phyloP scores from a whole-genome alignment of 2,113 vertebrate species.

The Myotis yumanensis region DNA sequence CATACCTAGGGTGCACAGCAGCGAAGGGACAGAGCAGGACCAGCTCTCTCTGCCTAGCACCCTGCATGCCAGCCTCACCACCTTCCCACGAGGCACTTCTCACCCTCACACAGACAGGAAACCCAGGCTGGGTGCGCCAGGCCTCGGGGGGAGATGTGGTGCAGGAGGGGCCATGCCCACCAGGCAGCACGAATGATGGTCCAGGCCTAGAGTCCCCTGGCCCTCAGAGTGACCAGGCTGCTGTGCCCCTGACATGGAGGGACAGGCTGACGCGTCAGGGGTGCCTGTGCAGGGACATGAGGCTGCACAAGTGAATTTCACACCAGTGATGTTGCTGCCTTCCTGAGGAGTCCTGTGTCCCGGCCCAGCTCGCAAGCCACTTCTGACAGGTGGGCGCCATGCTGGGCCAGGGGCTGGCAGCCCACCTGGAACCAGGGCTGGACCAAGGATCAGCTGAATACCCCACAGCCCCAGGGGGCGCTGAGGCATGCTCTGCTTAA shows the following conservation, averaged over 20 bases:
- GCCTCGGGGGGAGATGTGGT: rapidly evolving
- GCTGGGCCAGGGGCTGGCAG: background rate
- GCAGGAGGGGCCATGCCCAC: background rate
- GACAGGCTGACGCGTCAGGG: too few relatives aligned
- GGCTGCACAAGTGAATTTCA: background rate
- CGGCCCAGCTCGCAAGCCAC: background rate
- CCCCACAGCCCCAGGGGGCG: background rate
- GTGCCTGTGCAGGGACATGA: background rate
- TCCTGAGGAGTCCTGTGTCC: background rate
- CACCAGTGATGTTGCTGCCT: background rate
- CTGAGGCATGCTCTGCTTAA: background rate
- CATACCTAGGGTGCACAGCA: background rate
- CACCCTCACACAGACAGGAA: background rate
- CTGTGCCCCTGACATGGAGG: background rate
- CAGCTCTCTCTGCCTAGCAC: background rate
- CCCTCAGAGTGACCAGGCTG: background rate
- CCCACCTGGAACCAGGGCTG: background rate
- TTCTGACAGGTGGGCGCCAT: rapidly evolving
- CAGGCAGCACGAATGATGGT: background rate
- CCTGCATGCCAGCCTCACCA: background rate
- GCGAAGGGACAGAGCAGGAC: background rate
- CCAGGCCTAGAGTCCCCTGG: background rate
- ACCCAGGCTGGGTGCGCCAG: background rate
- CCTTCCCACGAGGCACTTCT: background rate
- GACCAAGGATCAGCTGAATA: rapidly evolving